Percentiles rank a stretch among this genome's conserved stretches.
These are phyloP conservation scores for Oreonectes daqikongensis DNA, from an alignment of 2,797 vertebrate species.

Conservation along the genomic window DNA sequence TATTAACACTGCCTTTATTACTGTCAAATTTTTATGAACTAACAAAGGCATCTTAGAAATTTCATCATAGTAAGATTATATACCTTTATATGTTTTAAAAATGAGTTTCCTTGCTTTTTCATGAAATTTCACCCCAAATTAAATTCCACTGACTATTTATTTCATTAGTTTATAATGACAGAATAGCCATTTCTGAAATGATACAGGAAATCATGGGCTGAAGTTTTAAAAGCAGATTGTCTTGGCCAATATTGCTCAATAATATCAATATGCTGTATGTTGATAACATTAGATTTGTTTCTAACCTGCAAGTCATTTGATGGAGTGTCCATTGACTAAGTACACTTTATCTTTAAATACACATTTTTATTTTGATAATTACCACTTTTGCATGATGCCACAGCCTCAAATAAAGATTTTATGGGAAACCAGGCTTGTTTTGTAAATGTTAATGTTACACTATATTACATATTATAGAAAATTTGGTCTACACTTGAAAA, in stretches of 20 bases:
- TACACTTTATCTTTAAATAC: conserved; percentile 12
- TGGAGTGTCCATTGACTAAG: conserved; percentile 39
- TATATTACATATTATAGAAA: too few relatives aligned
- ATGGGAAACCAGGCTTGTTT: conserved; percentile 57
- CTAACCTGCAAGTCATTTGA: neutral
- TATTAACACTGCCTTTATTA: conserved; percentile 39
- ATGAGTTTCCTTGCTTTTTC: neutral
- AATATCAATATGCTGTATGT: conserved; percentile 62
- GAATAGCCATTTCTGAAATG: neutral
- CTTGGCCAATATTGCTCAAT: neutral
- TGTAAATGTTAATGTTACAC: too few relatives aligned
- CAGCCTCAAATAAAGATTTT: conserved; percentile 72
- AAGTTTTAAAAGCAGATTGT: neutral
- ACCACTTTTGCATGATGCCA: conserved; percentile 68
- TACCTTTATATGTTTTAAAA: neutral
- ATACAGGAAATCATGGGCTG: neutral
- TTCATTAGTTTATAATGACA: neutral
- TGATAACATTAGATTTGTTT: conserved; percentile 37
- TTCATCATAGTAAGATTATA: neutral
- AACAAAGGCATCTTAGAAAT: conserved; percentile 23
- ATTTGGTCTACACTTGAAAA: too few relatives aligned
- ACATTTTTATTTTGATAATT: neutral
- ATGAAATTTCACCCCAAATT: neutral
- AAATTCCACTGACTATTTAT: neutral
- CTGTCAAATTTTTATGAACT: conserved; percentile 62